These are phyloP conservation scores for Scolopax mira DNA, from an alignment of 2,113 vertebrate species.

Conservation along the genomic window DNA sequence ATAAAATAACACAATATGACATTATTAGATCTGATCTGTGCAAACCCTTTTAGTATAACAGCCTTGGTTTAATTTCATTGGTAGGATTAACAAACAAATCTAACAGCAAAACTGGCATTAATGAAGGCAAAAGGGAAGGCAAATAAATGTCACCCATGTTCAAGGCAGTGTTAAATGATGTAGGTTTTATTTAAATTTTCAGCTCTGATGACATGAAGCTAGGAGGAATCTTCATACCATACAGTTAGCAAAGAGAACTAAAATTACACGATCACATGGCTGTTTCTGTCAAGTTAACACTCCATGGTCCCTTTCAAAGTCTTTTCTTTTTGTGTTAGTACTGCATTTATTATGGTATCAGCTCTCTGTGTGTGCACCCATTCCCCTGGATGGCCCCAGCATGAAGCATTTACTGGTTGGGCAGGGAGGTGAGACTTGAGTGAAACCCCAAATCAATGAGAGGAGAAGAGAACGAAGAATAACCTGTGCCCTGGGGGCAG, in stretches of 20 bases:
- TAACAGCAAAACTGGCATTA: neutral
- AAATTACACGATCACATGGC: neutral
- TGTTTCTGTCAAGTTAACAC: neutral
- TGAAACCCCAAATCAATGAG: neutral
- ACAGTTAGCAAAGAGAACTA: neutral
- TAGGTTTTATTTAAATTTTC: neutral
- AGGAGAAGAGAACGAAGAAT: neutral
- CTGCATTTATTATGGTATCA: neutral
- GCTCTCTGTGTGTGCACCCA: neutral
- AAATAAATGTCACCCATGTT: neutral
- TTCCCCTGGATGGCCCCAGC: neutral
- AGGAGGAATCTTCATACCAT: neutral
- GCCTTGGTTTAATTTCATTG: neutral
- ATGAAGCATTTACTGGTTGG: neutral
- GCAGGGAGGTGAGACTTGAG: neutral
- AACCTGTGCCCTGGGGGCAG: neutral
- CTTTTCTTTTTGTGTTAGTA: neutral
- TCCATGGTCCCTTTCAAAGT: neutral
- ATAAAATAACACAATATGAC: neutral
- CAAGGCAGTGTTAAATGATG: neutral
- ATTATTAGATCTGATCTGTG: neutral
- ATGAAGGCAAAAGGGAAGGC: neutral
- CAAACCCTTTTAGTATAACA: neutral
- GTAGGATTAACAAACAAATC: slow-evolving; percentile 15
- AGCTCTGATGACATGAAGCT: neutral